Evolutionary conservation across 2,888 invertebrate species (phyloP), one percentile per base, ranked within the genome.

Genomic region (Dioctria rufipes): DNA sequence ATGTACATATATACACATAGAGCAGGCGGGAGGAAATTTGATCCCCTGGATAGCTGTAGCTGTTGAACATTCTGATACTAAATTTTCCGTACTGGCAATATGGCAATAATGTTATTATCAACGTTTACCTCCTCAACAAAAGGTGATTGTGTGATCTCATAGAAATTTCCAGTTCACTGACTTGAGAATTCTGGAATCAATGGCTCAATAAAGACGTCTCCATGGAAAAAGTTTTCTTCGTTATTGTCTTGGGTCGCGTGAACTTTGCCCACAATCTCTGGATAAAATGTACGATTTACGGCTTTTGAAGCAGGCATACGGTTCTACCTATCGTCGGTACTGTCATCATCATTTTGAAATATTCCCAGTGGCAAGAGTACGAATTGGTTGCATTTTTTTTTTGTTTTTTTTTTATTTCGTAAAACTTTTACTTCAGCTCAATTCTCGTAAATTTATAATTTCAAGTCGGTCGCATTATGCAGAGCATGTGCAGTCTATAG

Each of bases 151-250:
- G 25, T 25, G 25, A 11, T 54, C 11, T n/a, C 11, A 54, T 6
- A 54, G 54, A 54, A 54, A 54, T 54, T 54, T 54, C 11, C 54
- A 54, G 54, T 54, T 54, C 54, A 54, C 54, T 54, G 54, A 54
- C 54, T 54, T 54, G 11, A 54, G 54, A 54, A 11, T 4, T n/a
- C 11, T 8, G 11, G 11, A 54, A 54, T 54, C 54, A 9, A 51
- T 51, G 69, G 49, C 51, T 43, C 51, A 51, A 51, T 69, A 69
- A 69, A 69, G 51, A 54, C 69, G 54, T 37, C 69, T 51, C 51
- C 25, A 39, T 51, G 25, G 49, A 51, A 67, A 46, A n/a, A 69
- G 37, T 46, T 69, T 25, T 43, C 39, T 43, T 69, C 51, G 37
- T 9, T 25, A 25, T 4, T 66, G 13, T 13, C 49, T 69, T 69